Evolutionary conservation across 2,888 invertebrate genomes (phyloP).

Genomic region (Theodoxus fluviatilis): DNA sequence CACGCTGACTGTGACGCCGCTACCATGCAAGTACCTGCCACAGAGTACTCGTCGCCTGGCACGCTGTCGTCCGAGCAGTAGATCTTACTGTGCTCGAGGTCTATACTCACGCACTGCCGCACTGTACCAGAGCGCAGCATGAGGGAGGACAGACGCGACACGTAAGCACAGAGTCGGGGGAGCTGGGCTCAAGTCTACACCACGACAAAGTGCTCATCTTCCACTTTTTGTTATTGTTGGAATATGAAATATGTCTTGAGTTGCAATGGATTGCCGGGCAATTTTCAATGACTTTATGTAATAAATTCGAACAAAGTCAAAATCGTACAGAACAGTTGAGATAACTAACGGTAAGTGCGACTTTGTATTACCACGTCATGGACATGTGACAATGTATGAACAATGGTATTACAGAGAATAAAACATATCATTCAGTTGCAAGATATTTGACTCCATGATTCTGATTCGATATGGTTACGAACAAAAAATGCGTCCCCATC

Average conservation of each 20-base stretch:
- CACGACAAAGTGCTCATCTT: not conserved
- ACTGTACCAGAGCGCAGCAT: slow-evolving; percentile 32
- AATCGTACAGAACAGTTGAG: too few species aligned
- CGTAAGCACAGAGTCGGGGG: not conserved
- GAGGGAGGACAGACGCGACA: not conserved
- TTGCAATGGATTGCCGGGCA: too few species aligned
- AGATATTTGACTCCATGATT: not conserved
- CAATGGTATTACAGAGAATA: not conserved
- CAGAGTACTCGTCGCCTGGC: slow-evolving; percentile 34
- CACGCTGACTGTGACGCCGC: too few species aligned
- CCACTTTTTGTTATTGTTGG: too few species aligned
- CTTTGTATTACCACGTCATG: too few species aligned
- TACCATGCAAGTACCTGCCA: slow-evolving; percentile 44
- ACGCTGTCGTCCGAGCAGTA: slow-evolving; percentile 47
- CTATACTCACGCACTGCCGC: slow-evolving; percentile 51
- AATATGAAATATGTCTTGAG: too few species aligned
- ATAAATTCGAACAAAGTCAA: too few species aligned
- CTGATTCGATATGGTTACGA: too few species aligned
- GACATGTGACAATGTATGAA: too few species aligned
- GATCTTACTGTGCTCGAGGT: slow-evolving; percentile 51
- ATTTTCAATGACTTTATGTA: too few species aligned
- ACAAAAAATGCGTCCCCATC: too few species aligned
- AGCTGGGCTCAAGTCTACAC: not conserved
- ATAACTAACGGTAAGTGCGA: too few species aligned
- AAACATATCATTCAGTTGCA: not conserved